A percentile compares a stretch with the other conserved stretches of the same genome.
phyloP scores from a whole-genome alignment of 2,797 vertebrate species.

The Taenioides sp. region DNA sequence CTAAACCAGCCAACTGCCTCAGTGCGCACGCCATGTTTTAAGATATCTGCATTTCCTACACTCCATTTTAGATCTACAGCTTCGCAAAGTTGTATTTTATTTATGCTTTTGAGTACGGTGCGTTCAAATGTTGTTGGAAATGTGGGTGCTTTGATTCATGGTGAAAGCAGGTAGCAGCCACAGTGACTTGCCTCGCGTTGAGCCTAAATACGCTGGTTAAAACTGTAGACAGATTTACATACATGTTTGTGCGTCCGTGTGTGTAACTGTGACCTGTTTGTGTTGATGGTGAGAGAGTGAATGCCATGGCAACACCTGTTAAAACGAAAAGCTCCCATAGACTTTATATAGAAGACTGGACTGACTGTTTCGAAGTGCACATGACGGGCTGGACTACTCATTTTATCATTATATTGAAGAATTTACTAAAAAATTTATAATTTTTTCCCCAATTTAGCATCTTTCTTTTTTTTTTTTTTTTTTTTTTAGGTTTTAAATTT shows the following conservation, averaged over 20 bases:
- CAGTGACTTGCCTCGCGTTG: slow-evolving; percentile 24
- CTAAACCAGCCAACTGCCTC: slow-evolving; percentile 90
- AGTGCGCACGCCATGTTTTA: slow-evolving; percentile 20
- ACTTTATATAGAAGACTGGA: background rate
- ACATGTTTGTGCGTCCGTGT: slow-evolving; percentile 35
- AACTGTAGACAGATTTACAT: slow-evolving; percentile 32
- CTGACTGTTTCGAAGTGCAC: too few species aligned
- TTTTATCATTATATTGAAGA: too few species aligned
- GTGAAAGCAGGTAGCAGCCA: slow-evolving; percentile 26
- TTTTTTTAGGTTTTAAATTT: too few species aligned
- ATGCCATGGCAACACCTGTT: slow-evolving; percentile 24
- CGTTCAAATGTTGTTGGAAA: slow-evolving; percentile 16
- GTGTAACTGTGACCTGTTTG: slow-evolving; percentile 21
- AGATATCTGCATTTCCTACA: slow-evolving; percentile 15
- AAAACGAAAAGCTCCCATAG: background rate
- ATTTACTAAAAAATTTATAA: too few species aligned
- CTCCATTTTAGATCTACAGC: slow-evolving; percentile 49
- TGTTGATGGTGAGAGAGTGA: slow-evolving; percentile 24
- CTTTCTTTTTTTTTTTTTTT: too few species aligned
- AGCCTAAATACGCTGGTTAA: slow-evolving; percentile 38
- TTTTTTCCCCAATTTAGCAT: too few species aligned
- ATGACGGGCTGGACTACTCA: too few species aligned
- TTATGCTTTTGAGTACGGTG: background rate
- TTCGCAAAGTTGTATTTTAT: slow-evolving; percentile 21
- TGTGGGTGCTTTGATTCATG: slow-evolving; percentile 20